These are phyloP conservation scores for Caenorhabditis sp. DNA, from an alignment of 2,888 invertebrate genomes.

Conservation along the genomic window DNA sequence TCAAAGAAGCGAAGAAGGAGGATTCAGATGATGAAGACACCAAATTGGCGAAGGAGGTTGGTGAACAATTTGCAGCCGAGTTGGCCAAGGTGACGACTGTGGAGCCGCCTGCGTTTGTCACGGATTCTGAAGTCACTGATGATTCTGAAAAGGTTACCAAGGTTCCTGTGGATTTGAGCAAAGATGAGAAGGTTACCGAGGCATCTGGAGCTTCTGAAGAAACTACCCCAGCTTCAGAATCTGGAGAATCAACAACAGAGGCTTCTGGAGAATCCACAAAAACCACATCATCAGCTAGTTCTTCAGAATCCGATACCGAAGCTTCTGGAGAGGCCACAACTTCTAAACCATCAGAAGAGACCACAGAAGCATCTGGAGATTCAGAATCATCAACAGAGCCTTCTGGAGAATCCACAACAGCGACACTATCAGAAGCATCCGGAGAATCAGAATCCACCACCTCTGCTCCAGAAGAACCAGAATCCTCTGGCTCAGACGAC, in stretches of 20 bases:
- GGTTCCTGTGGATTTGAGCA: neutral
- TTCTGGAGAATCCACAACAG: slow-evolving; percentile 2
- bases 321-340: slow-evolving; percentile 18
- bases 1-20: slow-evolving; percentile 6
- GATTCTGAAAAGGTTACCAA: slow-evolving; percentile 5
- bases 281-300: neutral
- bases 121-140: slow-evolving; percentile 3
- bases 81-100: slow-evolving; percentile 16
- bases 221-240: neutral
- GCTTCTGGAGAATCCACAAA: neutral
- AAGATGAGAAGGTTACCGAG: slow-evolving; percentile 14
- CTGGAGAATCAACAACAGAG: slow-evolving; percentile 10
- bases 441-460: slow-evolving; percentile 26
- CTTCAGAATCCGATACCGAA: slow-evolving; percentile 3
- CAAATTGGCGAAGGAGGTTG: slow-evolving; percentile 33
- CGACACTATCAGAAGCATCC: neutral
- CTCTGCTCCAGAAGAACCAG: neutral
- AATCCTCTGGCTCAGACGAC: slow-evolving; percentile 14
- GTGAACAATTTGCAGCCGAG: slow-evolving; percentile 36
- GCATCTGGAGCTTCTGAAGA: neutral
- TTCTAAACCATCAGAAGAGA: neutral
- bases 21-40: slow-evolving; percentile 22
- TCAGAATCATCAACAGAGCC: neutral
- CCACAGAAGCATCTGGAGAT: neutral
- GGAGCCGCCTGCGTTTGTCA: slow-evolving; percentile 9